Conservation (phyloP, 2,888 invertebrate genomes). For the Cephus pulcher region DNA sequence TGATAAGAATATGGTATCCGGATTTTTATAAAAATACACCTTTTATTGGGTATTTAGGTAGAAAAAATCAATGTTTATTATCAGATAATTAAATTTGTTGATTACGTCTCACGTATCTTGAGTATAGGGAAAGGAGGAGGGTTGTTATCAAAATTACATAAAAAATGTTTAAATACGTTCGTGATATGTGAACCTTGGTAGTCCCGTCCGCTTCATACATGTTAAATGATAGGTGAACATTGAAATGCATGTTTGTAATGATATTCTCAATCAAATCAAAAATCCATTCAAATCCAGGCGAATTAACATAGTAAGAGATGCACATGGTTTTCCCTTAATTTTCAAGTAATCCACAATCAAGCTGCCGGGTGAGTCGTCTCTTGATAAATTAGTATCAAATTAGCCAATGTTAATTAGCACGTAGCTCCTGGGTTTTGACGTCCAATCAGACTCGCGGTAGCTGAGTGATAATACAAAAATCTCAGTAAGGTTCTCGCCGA, state of each 20-base stretch:
- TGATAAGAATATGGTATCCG: neutral
- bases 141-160: neutral
- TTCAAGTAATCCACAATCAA: neutral
- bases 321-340: neutral
- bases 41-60: neutral
- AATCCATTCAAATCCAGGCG: neutral
- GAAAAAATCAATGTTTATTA: neutral
- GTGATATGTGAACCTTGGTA: neutral
- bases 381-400: neutral
- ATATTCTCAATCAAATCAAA: neutral
- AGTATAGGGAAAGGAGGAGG: neutral
- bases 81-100: neutral
- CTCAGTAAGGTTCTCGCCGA: neutral
- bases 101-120: neutral
- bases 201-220: neutral
- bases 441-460: neutral
- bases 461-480: neutral
- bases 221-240: neutral
- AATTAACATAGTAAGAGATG: neutral
- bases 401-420: too few relatives aligned
- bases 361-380: neutral
- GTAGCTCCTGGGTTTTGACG: too few relatives aligned
- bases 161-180: neutral
- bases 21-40: neutral
- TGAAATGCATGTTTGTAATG: neutral